Evolutionary conservation across 2,888 invertebrate genomes (phyloP), one percentile per base, ranked within the genome.

Genomic region (Drosophila lutescens): DNA sequence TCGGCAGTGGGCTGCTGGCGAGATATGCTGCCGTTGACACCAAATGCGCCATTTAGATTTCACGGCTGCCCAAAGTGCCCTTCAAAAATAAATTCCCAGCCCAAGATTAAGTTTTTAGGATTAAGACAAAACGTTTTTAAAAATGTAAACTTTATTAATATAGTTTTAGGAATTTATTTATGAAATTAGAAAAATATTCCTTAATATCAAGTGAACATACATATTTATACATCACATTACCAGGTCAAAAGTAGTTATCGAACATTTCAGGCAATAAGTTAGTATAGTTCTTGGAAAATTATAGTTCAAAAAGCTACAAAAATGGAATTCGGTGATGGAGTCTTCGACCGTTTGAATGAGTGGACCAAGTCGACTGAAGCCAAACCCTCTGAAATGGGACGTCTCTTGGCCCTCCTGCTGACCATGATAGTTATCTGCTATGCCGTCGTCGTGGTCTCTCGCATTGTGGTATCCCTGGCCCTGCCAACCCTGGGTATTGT

Each of bases 11-110:
- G 26, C 17, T 8, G 23, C 15, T 23, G 44, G 41, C 57, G 32
- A 20, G 53, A 57, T 49, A 47, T 40, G 59, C 53, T 69, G 74
- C 34, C 49, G 54, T 50, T 74, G 74, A 62, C 74, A 74, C 58
- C 34, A 74, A 74, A 62, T 43, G 49, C 61, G 55, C 55, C 70
- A 71, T 71, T 71, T 71, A 71, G 70, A 70, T 71, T 62, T 62
- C 44, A 38, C 68, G 55, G 50, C 40, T 50, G 10, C 3, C 51
- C 36, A 40, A 32, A 40, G 38, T 38, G 1, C 38, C 7, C 9
- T 17, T 1, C 10, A 17, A 15, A 40, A 9, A 7, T 2, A 8
- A 15, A 17, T 30, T 2, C 1, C 7, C 30, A 30, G 30, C 0
- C 30, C 8, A 30, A 30, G 30, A 6, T 30, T 30, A 30, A 8